A percentile compares a stretch with the other conserved stretches of the same genome.
phyloP scores from a whole-genome alignment of 2,888 invertebrate species.

The Agrotis clavis region DNA sequence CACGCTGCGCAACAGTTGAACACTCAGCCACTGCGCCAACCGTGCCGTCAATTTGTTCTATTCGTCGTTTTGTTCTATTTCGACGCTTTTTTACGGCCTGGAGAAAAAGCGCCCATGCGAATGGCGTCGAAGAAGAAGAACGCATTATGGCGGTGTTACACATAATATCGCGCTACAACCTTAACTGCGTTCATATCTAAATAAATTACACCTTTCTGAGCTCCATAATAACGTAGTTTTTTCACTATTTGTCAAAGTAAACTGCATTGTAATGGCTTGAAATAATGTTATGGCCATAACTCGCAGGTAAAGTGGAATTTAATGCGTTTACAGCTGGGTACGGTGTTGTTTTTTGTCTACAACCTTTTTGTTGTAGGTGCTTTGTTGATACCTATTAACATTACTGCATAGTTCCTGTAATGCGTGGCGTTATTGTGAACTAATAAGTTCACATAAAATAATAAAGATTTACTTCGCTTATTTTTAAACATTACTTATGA shows the following conservation, averaged over 20 bases:
- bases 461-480: too few relatives aligned
- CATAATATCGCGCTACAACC: not conserved
- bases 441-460: too few relatives aligned
- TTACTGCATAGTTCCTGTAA: too few relatives aligned
- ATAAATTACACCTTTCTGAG: conserved; percentile 2
- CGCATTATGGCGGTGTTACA: not conserved
- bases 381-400: not conserved
- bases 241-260: conserved; percentile 40
- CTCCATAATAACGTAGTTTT: conserved; percentile 3
- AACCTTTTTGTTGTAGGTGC: not conserved
- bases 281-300: conserved; percentile 1
- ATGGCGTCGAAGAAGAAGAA: too few relatives aligned
- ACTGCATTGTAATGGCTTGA: conserved; percentile 20
- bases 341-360: not conserved
- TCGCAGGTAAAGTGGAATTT: conserved; percentile 2
- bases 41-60: too few relatives aligned
- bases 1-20: too few relatives aligned
- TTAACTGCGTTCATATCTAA: conserved; percentile 7
- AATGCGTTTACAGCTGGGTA: not conserved
- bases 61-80: too few relatives aligned
- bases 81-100: too few relatives aligned
- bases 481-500: too few relatives aligned
- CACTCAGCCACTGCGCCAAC: too few relatives aligned
- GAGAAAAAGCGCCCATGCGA: too few relatives aligned
- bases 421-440: too few relatives aligned